These are phyloP conservation scores for Drosophila albomicans DNA, from an alignment of 1,140 invertebrate genomes.

Conservation along the genomic window DNA sequence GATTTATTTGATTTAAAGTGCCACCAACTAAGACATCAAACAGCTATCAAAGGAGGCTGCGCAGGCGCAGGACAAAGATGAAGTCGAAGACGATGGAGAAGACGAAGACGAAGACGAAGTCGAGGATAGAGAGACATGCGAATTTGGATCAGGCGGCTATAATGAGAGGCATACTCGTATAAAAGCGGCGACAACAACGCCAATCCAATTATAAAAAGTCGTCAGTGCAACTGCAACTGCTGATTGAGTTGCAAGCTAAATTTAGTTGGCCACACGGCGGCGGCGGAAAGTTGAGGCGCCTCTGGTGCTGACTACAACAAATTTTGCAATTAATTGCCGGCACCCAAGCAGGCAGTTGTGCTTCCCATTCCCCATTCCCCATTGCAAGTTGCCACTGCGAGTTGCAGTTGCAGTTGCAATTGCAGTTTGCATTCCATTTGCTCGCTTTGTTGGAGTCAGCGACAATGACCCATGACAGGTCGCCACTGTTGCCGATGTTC, in stretches of 20 bases:
- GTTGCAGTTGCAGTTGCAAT: not conserved
- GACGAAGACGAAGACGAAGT: not conserved
- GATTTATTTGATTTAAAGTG: conserved; percentile 76
- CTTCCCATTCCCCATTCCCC: not conserved
- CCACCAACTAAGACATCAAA: conserved; percentile 44
- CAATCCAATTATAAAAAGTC: conserved; percentile 79
- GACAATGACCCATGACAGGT: conserved; percentile 79
- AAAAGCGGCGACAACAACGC: conserved; percentile 36
- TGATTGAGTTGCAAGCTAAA: conserved; percentile 81
- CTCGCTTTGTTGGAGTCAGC: conserved; percentile 42
- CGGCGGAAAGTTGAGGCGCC: conserved; percentile 28
- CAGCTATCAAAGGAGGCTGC: conserved; percentile 29
- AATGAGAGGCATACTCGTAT: conserved; percentile 49
- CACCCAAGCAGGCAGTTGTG: conserved; percentile 25
- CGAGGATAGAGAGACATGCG: conserved; percentile 6
- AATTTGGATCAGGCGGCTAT: conserved; percentile 49
- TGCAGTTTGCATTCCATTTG: conserved; percentile 56
- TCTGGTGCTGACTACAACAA: conserved; percentile 6
- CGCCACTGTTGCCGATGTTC: conserved; percentile 21
- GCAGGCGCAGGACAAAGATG: conserved; percentile 14
- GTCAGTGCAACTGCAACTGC: conserved; percentile 64
- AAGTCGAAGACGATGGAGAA: not conserved
- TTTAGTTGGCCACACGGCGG: conserved; percentile 45
- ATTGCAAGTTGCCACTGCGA: conserved; percentile 13
- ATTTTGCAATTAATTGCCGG: conserved; percentile 49